Evolutionary conservation across 2,797 vertebrate species (phyloP), one percentile per base, ranked within the genome.

Genomic region (Anisognathus igniventris): DNA sequence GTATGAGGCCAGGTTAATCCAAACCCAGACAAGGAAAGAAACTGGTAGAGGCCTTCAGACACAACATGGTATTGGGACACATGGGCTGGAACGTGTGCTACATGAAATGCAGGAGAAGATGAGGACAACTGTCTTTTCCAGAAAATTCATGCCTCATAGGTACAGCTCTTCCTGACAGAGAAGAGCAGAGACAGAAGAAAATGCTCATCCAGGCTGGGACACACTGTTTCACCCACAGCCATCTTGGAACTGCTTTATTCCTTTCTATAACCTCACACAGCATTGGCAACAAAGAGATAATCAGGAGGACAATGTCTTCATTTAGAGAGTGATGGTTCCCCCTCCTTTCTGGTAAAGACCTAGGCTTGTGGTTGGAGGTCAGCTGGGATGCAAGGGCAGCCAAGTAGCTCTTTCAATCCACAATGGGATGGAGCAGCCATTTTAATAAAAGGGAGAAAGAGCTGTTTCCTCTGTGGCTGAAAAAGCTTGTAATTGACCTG

Each of bases 401-500:
- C 91, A 89, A 92, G 67, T 44, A 92, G 90, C 24, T 90, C 50
- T 92, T 95, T 93, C 81, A 89, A 70, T 91, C 81, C 64, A 27
- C 78, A 91, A 74, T 1, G 21, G 61, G 77, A 94, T 33, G 64
- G 28, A 94, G 50, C 50, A 91, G 72, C 81, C 67, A 73, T 94
- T 87, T 89, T 80, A 94, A 89, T 86, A 94, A 80, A 89, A 94
- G 72, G 45, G 64, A 83, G 74, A 95, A 91, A 92, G 31, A 88
- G 60, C 45, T 74, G 58, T 83, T 94, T 95, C 90, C 66, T 94
- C 82, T 78, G 78, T 30, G 57, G 81, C 61, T 89, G 86, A 50
- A 79, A 94, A 90, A 89, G 71, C 80, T 96, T 85, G 56, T 85
- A 89, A 95, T 95, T 92, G 84, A 87, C 61, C 84, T 94, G 93